phyloP scores from a whole-genome alignment of 2,113 vertebrate genomes.

The Chaetura pelagica region DNA sequence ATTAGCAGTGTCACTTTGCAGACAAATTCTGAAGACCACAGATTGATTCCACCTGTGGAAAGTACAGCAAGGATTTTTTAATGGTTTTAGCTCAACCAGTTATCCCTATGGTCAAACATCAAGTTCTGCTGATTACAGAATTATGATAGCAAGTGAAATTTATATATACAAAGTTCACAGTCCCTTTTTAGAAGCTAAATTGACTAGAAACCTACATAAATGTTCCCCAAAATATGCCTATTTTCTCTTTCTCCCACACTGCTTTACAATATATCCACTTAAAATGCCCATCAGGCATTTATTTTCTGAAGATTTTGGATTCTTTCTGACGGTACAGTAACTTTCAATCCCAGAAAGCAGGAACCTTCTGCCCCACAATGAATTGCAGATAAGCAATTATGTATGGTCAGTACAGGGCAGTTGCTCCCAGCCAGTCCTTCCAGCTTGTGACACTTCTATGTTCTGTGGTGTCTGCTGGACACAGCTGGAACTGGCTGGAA shows the following conservation, averaged over 20 bases:
- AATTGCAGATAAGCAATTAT: not conserved
- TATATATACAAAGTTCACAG: not conserved
- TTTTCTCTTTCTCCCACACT: not conserved
- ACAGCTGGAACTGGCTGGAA: not conserved
- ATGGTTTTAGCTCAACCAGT: not conserved
- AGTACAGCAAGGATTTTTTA: not conserved
- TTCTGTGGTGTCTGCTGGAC: rapidly evolving
- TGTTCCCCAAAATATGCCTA: not conserved
- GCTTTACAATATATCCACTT: not conserved
- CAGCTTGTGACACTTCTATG: not conserved
- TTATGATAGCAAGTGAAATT: not conserved
- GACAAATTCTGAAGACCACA: not conserved
- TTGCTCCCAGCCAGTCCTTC: not conserved
- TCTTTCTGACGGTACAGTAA: not conserved
- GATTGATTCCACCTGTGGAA: not conserved
- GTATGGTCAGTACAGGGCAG: not conserved
- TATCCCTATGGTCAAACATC: not conserved
- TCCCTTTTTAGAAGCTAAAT: not conserved
- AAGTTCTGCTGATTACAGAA: not conserved
- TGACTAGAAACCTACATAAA: not conserved
- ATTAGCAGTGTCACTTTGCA: not conserved
- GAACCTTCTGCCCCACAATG: not conserved
- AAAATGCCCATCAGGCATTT: not conserved
- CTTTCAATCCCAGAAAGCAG: not conserved
- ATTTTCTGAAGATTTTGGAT: not conserved